Percentiles rank a stretch among this genome's conserved stretches.
These are phyloP conservation scores for Isichthys henryi DNA, from an alignment of 2,113 vertebrate species.

Conservation along the genomic window DNA sequence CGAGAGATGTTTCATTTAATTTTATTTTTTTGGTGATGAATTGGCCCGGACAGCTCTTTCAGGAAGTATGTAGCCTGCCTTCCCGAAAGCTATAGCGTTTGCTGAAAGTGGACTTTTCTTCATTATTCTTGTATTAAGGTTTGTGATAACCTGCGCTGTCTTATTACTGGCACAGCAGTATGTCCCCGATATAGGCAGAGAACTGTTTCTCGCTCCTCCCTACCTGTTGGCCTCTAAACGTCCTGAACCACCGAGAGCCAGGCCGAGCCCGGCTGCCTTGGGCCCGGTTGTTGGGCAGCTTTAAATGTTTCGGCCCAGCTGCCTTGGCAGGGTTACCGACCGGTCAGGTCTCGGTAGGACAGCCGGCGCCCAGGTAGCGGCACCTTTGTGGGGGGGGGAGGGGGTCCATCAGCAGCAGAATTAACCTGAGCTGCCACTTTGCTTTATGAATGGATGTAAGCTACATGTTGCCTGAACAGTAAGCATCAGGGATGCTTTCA, in stretches of 20 bases:
- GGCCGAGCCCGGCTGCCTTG: constrained; percentile 48
- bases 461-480: background rate
- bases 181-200: background rate
- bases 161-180: background rate
- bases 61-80: background rate
- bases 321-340: background rate
- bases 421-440: background rate
- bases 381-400: background rate
- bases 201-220: background rate
- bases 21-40: background rate
- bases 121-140: background rate
- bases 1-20: background rate
- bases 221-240: constrained; percentile 31
- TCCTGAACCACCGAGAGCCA: constrained; percentile 18
- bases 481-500: background rate
- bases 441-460: background rate
- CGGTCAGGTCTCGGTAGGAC: no score
- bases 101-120: background rate
- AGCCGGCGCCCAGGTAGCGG: background rate
- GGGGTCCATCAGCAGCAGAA: background rate
- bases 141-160: background rate
- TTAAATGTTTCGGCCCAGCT: constrained; percentile 56
- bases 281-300: constrained; percentile 60
- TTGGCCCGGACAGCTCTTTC: background rate
- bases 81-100: background rate